These are phyloP conservation scores for Eulemur rubriventer DNA, from an alignment of 2,797 vertebrate species.

Conservation along the genomic window DNA sequence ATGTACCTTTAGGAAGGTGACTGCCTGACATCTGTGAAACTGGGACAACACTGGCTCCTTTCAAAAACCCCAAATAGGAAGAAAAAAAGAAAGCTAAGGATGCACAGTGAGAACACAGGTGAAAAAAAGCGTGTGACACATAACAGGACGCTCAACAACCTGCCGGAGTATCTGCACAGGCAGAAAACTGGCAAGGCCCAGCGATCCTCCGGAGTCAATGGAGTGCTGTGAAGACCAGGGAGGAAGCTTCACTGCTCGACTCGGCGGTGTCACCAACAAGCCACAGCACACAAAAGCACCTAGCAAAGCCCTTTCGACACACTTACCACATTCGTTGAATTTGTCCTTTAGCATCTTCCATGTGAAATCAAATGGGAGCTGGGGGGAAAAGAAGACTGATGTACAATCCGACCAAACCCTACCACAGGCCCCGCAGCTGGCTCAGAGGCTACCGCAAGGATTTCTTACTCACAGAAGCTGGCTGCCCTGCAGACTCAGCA, in stretches of 20 bases:
- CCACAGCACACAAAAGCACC: neutral
- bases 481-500: neutral
- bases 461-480: neutral
- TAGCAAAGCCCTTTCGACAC: neutral
- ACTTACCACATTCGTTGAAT: slow-evolving; percentile 97
- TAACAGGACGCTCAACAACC: neutral
- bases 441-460: neutral
- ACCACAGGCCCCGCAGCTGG: neutral
- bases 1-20: neutral
- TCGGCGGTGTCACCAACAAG: neutral
- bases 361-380: slow-evolving; percentile 99
- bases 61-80: neutral
- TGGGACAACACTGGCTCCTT: neutral
- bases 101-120: neutral
- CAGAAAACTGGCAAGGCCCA: slow-evolving; percentile 52
- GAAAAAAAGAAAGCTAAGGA: neutral
- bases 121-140: neutral
- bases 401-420: neutral
- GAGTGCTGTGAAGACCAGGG: neutral
- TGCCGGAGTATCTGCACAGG: neutral
- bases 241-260: neutral
- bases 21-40: neutral
- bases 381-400: slow-evolving; percentile 56
- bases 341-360: slow-evolving; percentile 99
- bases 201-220: neutral